phyloP scores from a whole-genome alignment of 2,113 vertebrate species.

The Brachionichthys hirsutus region DNA sequence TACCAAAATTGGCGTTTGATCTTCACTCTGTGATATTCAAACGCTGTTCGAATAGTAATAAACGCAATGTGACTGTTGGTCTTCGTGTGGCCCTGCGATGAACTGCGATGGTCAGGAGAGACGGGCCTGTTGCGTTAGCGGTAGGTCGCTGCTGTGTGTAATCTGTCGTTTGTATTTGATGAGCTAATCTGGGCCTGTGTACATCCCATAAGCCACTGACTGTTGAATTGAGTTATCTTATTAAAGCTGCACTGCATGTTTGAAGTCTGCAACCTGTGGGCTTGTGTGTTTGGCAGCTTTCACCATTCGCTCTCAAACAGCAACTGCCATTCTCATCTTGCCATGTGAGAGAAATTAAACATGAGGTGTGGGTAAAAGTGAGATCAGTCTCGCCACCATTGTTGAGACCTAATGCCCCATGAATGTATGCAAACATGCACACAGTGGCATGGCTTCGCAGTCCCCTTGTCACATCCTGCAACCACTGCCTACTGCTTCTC shows the following conservation, averaged over 20 bases:
- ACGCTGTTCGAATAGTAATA: no score
- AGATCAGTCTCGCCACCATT: neutral
- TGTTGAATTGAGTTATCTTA: constrained; percentile 58
- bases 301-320: constrained; percentile 7
- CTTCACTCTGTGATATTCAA: no score
- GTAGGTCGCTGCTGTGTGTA: constrained; percentile 7
- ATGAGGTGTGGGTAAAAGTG: no score
- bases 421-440: neutral
- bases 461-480: constrained; percentile 18
- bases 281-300: constrained; percentile 6
- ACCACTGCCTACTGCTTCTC: constrained; percentile 28
- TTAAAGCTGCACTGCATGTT: constrained; percentile 52
- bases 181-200: constrained; percentile 43
- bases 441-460: neutral
- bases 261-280: constrained; percentile 29
- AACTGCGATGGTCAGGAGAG: neutral
- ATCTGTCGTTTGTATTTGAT: constrained; percentile 34
- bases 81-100: no score
- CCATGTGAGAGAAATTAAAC: neutral
- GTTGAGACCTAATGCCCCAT: neutral
- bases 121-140: neutral
- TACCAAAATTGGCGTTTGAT: no score
- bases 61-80: no score
- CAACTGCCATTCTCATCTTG: neutral
- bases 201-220: constrained; percentile 58